phyloP scores from a whole-genome alignment of 2,888 invertebrate genomes.

The Diarsia rubi region DNA sequence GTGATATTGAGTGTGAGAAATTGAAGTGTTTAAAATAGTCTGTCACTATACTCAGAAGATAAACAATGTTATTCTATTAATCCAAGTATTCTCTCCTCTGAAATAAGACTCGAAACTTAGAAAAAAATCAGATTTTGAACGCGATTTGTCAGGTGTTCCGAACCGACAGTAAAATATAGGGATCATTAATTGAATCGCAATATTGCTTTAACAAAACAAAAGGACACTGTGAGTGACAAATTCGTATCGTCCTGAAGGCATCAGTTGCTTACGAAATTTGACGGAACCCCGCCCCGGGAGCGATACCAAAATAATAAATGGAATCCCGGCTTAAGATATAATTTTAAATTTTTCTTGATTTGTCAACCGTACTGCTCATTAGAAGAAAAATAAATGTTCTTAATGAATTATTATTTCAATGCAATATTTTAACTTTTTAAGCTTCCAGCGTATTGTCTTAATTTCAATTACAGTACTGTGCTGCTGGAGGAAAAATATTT shows the following conservation, averaged over 20 bases:
- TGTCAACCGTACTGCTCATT: slow-evolving; percentile 57
- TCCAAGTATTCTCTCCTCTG: slow-evolving; percentile 18
- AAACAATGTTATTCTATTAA: slow-evolving; percentile 20
- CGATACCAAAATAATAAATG: slow-evolving; percentile 75
- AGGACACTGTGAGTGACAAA: slow-evolving; percentile 84
- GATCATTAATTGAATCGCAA: slow-evolving; percentile 87
- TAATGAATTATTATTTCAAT: slow-evolving; percentile 54
- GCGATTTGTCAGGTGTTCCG: slow-evolving; percentile 81
- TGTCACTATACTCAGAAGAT: not conserved
- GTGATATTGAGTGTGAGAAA: not conserved
- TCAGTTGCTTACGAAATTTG: slow-evolving; percentile 82
- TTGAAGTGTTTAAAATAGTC: not conserved
- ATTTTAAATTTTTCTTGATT: slow-evolving; percentile 72
- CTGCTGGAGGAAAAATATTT: slow-evolving; percentile 54
- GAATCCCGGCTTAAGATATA: slow-evolving; percentile 68
- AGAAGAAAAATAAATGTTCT: slow-evolving; percentile 53
- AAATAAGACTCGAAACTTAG: slow-evolving; percentile 60
- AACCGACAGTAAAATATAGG: slow-evolving; percentile 85
- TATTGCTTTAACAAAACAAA: slow-evolving; percentile 86
- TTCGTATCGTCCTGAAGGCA: slow-evolving; percentile 78
- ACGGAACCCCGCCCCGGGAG: slow-evolving; percentile 66
- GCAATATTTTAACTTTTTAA: slow-evolving; percentile 61
- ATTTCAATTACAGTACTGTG: slow-evolving; percentile 58
- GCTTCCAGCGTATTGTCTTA: slow-evolving; percentile 38
- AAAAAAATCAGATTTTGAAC: slow-evolving; percentile 76